phyloP scores from a whole-genome alignment of 64 coral and sea anemone species.

The Montipora sp. region DNA sequence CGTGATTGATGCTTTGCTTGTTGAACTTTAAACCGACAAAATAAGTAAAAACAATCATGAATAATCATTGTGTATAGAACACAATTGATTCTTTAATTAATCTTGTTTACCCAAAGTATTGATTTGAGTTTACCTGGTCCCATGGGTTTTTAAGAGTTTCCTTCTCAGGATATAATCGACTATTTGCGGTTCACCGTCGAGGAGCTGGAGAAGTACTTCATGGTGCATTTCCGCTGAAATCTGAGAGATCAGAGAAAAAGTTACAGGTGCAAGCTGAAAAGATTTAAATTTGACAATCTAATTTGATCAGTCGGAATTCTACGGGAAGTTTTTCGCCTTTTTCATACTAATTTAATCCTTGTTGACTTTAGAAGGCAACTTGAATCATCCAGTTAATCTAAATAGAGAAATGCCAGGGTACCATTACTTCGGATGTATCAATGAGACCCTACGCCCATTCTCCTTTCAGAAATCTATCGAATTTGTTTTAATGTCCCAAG shows the following conservation, averaged over 20 bases:
- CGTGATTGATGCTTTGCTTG: background rate
- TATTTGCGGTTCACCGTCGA: conserved; percentile 95
- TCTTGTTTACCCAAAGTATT: background rate
- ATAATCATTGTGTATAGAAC: background rate
- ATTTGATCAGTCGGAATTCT: no score
- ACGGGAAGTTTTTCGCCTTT: no score
- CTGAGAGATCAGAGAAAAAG: conserved; percentile 40
- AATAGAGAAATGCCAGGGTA: no score
- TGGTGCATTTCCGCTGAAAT: conserved; percentile 88
- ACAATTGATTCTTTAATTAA: background rate
- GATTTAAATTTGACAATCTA: no score
- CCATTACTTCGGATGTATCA: no score
- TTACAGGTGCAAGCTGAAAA: background rate
- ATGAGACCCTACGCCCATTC: no score
- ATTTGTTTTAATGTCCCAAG: no score
- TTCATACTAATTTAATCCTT: no score
- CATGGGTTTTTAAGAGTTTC: conserved; percentile 61
- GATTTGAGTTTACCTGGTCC: conserved; percentile 74
- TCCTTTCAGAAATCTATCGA: no score
- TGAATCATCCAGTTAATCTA: no score
- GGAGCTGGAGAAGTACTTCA: conserved; percentile 79
- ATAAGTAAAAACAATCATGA: background rate
- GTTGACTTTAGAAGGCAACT: no score
- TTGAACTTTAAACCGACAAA: background rate
- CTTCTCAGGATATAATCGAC: conserved; percentile 93